Evolutionary conservation across 2,113 vertebrate species (phyloP), one percentile per base, ranked within the genome.

Genomic region (Corydoras sp.): DNA sequence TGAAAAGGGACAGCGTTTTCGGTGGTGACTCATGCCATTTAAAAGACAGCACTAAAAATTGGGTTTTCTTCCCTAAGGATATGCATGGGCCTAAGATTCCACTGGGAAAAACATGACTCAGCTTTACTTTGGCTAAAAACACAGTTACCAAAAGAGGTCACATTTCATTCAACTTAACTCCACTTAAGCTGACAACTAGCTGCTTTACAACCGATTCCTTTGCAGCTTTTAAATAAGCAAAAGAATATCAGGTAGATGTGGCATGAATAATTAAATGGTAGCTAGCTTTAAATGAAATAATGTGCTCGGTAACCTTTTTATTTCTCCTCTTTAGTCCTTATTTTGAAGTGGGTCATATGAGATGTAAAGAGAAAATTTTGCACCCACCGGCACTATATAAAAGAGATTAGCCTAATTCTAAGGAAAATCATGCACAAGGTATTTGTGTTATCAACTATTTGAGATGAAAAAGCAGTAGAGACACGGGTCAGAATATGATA

Each of bases 381-480:
- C 62, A 76, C 77, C 75, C 82, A 80, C 59, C 81, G 79, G 78
- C 85, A 83, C 68, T 89, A 90, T 80, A 82, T 86, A 73, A 90
- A 87, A 85, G 85, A 88, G 78, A 89, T 77, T 84, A 86, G 83
- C 85, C 81, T 85, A 81, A 90, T 89, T 78, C 88, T 81, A 86
- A 83, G 82, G 30, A 71, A 80, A 43, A 43, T 43, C 35, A 1
- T 43, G 35, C 35, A 74, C 63, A 79, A 77, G 51, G 80, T 85
- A 83, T 80, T 82, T 74, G 79, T 12, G 80, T 74, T 83, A 67
- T 91, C 85, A 87, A 74, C 80, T 74, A 9, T 81, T 82, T 85
- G 77, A 89, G 89, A 79, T 43, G 35, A 87, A 85, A 82, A 84
- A 91, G 50, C 49, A 32, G 13, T 53, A 88, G 85, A 81, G 72